A percentile compares a stretch with the other conserved stretches of the same genome.
Evolutionary conservation across 2,888 invertebrate species (phyloP).

Genomic region (Anodontia alba): DNA sequence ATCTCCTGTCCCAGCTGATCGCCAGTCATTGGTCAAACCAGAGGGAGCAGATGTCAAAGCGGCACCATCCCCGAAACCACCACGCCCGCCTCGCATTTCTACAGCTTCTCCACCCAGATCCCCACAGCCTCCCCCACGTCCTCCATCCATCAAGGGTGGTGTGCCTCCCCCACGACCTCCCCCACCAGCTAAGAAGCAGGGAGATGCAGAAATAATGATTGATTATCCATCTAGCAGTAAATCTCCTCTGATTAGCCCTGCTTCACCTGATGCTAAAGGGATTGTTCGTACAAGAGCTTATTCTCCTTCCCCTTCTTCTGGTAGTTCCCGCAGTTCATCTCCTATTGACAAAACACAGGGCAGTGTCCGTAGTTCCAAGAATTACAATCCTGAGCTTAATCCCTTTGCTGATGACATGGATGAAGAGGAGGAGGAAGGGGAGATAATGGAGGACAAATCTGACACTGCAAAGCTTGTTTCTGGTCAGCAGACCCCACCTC

Average conservation of each 20-base stretch:
- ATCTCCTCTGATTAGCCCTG: conserved; percentile 10
- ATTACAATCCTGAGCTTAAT: conserved; percentile 54
- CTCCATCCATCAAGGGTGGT: conserved; percentile 45
- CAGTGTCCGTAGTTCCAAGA: conserved; percentile 44
- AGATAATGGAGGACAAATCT: conserved; percentile 21
- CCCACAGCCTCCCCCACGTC: conserved; percentile 49
- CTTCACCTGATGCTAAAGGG: background rate
- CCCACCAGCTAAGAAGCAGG: conserved; percentile 36
- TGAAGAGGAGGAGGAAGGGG: conserved; percentile 58
- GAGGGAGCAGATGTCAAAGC: conserved; percentile 33
- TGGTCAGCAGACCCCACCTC: conserved; percentile 33
- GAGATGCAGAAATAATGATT: conserved; percentile 41
- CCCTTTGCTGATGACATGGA: conserved; percentile 55
- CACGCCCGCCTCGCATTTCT: conserved; percentile 24
- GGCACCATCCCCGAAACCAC: conserved; percentile 46
- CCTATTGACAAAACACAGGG: conserved; percentile 16
- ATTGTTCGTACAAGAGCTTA: background rate
- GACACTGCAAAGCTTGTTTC: conserved; percentile 38
- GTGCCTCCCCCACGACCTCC: conserved; percentile 44
- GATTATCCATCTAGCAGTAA: conserved; percentile 30
- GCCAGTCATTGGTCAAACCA: conserved; percentile 47
- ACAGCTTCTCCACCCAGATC: conserved; percentile 54
- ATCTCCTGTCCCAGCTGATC: conserved; percentile 49
- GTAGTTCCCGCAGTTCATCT: background rate
- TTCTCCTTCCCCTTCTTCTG: background rate